Evolutionary conservation across 1,140 invertebrate species (phyloP), one percentile per base, ranked within the genome.

Genomic region (Eupristina koningsbergeri): DNA sequence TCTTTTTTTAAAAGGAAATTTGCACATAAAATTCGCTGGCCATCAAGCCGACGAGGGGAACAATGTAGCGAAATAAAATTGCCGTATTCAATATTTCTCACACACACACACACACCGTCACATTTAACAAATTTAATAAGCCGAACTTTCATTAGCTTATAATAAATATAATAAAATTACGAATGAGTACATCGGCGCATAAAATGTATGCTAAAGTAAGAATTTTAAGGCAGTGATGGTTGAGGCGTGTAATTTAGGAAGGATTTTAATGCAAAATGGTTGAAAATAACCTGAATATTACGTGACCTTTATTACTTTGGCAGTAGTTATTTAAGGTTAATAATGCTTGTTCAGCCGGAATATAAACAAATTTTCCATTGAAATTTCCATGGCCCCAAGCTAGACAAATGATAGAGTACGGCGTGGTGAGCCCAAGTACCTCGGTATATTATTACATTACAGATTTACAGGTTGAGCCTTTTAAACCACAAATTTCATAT

Each of bases 1-100:
- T 58, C 67, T 36, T 31, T 53, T 39, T n/a, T 39, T 3, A n/a
- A 29, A 36, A 45, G 26, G n/a, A 80, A 71, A 80, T 80, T 71
- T 58, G 78, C 78, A 71, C 69, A n/a, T 71, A 36, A 69, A 71
- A 26, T 9, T 3, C 26, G 53, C 26, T 58, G 8, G 13, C 47
- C 7, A 45, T 11, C 6, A 45, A 5, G 41, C 5, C 41, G 41
- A 45, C 41, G 41, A 45, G 6, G 41, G 7, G 50, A 53, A 53
- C 15, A 53, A 9, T 53, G 19, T 17, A 53, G 19, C 50, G 11
- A 53, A 53, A 53, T 53, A 17, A 53, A 53, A 53, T 19, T 17
- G 19, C 50, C 19, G 19, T 53, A 53, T 58, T 58, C 22, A 58
- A 58, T 26, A 58, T 58, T 58, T 58, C 13, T n/a, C n/a, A n/a